Base-by-base conservation (phyloP, 2,113 vertebrate genomes). In the Ranitomeya variabilis region DNA sequence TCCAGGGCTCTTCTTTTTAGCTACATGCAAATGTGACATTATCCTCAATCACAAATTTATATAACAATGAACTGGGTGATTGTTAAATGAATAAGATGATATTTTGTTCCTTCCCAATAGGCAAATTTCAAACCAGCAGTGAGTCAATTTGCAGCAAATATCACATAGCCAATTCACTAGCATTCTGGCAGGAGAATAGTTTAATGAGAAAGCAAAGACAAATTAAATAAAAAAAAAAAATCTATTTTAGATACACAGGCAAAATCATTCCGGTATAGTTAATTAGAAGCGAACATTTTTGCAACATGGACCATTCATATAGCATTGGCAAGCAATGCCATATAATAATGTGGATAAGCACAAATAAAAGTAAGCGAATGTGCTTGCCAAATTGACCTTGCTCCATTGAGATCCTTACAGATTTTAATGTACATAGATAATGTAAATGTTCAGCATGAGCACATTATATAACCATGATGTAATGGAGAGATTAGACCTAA, bases 41-140 rank as follows among this genome's bases (percentile, higher is more conserved):
- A 45, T 45, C 37, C 37, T 45, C 37, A 45, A 45, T 3, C 37
- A 45, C 37, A 2, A 45, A 45, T 45, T 45, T 45, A 45, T 45
- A 5, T 45, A 45, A 45, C 37, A 45, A 45, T 45, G 37, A 45
- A 45, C 37, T 3, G 37, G 37, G 37, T 45, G 37, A 45, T 45
- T 45, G 37, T 45, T 45, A 45, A 45, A 45, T 45, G 37, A 5
- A 45, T 45, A 45, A 45, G 37, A 45, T 45, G 15, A 80, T 19
- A 64, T 57, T 80, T 57, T 87, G 71, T 74, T 85, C 80, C 51
- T 79, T 23, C 76, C 66, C 45, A 77, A 71, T 66, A 87, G 62
- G 51, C 57, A 80, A 87, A 87, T 87, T 77, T 87, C 77, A 87
- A 66, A 88, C 59, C 87, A 89, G 80, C 71, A 84, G 80, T 77